Evolutionary conservation across 2,888 invertebrate species (phyloP).

Genomic region (Calephelis perditalis): DNA sequence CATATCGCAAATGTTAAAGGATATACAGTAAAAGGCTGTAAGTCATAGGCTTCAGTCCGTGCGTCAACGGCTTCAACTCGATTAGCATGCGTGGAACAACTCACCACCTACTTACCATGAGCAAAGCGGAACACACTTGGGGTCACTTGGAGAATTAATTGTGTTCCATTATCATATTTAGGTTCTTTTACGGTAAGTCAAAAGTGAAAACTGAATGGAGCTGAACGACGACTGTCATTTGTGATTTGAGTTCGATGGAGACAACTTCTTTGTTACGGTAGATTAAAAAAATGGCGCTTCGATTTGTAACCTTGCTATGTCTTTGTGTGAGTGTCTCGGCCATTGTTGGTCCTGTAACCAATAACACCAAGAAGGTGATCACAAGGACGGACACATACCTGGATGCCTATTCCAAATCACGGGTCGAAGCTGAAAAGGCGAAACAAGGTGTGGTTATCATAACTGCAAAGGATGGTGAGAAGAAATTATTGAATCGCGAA

Average conservation of each 20-base stretch:
- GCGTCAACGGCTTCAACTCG: constrained; percentile 37
- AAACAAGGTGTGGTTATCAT: constrained; percentile 64
- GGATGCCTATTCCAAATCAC: constrained; percentile 80
- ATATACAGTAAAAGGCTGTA: constrained; percentile 57
- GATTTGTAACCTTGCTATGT: constrained; percentile 43
- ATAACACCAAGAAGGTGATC: constrained; percentile 46
- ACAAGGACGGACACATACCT: constrained; percentile 80
- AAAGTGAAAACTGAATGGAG: constrained; percentile 75
- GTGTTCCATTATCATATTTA: constrained; percentile 78
- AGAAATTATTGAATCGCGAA: constrained; percentile 66
- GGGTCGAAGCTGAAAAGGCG: constrained; percentile 64
- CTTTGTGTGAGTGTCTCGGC: constrained; percentile 52
- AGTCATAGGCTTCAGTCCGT: constrained; percentile 58
- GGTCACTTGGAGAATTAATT: constrained; percentile 75
- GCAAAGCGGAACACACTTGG: constrained; percentile 65
- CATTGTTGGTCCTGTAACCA: constrained; percentile 57
- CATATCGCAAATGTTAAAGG: constrained; percentile 58
- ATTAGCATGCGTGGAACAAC: constrained; percentile 63
- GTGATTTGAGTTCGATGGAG: constrained; percentile 70
- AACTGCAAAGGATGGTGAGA: constrained; percentile 69
- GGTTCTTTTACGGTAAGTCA: constrained; percentile 76
- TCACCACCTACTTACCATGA: constrained; percentile 69
- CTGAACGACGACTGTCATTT: constrained; percentile 62
- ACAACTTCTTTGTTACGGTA: constrained; percentile 57
- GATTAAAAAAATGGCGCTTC: constrained; percentile 49